Base-by-base conservation (phyloP, 2,888 invertebrate genomes). In the Girardia tigrina region DNA sequence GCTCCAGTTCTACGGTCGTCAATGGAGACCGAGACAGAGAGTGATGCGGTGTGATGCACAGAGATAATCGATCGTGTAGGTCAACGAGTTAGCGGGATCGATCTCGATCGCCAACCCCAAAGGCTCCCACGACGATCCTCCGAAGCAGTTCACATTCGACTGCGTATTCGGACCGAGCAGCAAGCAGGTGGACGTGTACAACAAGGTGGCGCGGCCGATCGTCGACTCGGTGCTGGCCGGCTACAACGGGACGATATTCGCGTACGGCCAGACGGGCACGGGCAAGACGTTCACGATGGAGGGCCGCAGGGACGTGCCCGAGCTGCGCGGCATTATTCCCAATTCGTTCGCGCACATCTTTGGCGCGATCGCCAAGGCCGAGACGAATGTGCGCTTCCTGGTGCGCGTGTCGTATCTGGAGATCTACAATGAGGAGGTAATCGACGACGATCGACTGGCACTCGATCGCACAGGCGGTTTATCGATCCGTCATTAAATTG, bases 231-330 rank as follows among this genome's bases (percentile, higher is more conserved):
- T 95, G 0, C 87, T 98, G 8, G 90, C 90, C 80, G 95, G 97
- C 0, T 98, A 94, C 86, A 98, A 98, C 86, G 97, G 95, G 8
- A 88, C 88, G 8, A 87, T 88, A 76, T 88, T 88, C 82, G 88
- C 88, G 0, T 88, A 88, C 80, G 88, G 88, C 0, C 88, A 88
- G 80, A 88, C 88, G 0, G 97, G 98, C 23, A 98, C 97, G 0
- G 98, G 98, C 8, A 99, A 98, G 86, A 98, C 98, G 0, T 97
- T 90, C 84, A 98, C 98, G 0, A 97, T 98, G 97, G 91, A 94
- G 0, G 98, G 98, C 0, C 88, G 90, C 77, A 88, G 91, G 79
- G 88, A 90, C 0, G 90, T 90, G 16, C 91, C 93, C 0, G 94
- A 95, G 81, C 87, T 91, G 8, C 88, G 91, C 77, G 98, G 98